Percentiles rank a stretch among this genome's conserved stretches.
Evolutionary conservation across 2,797 vertebrate genomes (phyloP).

Genomic region (Hirundo rustica): DNA sequence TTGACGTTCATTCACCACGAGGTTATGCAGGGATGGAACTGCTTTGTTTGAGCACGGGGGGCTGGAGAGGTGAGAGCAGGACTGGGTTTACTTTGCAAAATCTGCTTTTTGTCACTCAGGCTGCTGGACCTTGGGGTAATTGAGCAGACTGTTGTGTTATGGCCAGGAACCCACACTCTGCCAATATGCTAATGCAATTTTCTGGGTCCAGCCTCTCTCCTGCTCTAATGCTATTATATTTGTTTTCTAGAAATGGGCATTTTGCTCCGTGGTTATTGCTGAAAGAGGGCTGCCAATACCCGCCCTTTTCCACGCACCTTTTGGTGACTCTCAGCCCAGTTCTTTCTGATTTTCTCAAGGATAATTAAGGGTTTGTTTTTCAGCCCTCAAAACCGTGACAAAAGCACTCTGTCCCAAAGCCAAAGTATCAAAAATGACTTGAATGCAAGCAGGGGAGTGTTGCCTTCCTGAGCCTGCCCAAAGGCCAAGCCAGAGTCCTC

Average conservation of each 20-base stretch:
- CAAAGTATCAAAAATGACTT: not conserved
- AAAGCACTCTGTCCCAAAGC: conserved; percentile 26
- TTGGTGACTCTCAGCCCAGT: not conserved
- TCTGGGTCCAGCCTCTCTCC: not conserved
- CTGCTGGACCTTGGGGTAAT: not conserved
- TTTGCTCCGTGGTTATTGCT: not conserved
- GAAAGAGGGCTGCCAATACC: not conserved
- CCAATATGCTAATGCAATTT: not conserved
- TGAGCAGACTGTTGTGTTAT: not conserved
- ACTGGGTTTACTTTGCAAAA: not conserved
- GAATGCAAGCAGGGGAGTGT: not conserved
- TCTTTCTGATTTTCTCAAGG: not conserved
- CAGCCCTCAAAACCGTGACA: not conserved
- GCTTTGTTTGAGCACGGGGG: not conserved
- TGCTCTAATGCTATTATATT: not conserved
- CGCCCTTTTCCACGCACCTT: not conserved
- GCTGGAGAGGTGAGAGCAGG: not conserved
- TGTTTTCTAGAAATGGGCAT: not conserved
- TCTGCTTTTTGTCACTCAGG: not conserved
- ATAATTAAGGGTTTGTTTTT: not conserved
- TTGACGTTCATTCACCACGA: not conserved
- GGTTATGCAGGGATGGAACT: not conserved
- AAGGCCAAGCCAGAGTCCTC: not conserved
- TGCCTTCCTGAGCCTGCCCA: not conserved
- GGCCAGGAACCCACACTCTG: not conserved